phyloP scores from a whole-genome alignment of 2,797 vertebrate species.

The Coilia nasus region DNA sequence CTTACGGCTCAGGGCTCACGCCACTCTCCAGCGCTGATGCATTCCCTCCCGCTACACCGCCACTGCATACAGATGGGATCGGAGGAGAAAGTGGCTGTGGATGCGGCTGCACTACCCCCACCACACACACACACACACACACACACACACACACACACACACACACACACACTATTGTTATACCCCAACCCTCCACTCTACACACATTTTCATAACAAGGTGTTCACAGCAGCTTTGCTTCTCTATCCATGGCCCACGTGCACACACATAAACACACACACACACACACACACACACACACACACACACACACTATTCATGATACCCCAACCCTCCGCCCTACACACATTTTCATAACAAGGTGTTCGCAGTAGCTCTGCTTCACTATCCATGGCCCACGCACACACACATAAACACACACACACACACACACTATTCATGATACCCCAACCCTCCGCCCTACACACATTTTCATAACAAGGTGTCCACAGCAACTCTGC shows the following conservation, averaged over 20 bases:
- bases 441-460: no score
- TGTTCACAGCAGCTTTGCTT: conserved; percentile 28
- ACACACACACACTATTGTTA: no score
- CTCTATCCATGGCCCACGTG: neutral
- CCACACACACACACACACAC: neutral
- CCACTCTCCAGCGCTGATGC: neutral
- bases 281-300: neutral
- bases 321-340: no score
- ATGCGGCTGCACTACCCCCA: neutral
- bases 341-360: conserved; percentile 32
- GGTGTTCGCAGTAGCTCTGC: conserved; percentile 31
- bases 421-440: no score
- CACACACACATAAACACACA: neutral
- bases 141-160: neutral
- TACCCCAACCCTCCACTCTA: no score
- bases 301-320: no score
- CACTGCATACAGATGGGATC: conserved; percentile 12
- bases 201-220: conserved; percentile 33
- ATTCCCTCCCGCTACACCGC: conserved; percentile 17
- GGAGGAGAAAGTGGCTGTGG: neutral
- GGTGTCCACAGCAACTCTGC: conserved; percentile 34
- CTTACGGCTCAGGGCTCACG: conserved; percentile 30
- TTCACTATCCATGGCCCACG: neutral
- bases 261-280: neutral
- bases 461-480: conserved; percentile 31